These are phyloP conservation scores for Zele albiditarsus DNA, from an alignment of 2,888 invertebrate species.

Conservation along the genomic window DNA sequence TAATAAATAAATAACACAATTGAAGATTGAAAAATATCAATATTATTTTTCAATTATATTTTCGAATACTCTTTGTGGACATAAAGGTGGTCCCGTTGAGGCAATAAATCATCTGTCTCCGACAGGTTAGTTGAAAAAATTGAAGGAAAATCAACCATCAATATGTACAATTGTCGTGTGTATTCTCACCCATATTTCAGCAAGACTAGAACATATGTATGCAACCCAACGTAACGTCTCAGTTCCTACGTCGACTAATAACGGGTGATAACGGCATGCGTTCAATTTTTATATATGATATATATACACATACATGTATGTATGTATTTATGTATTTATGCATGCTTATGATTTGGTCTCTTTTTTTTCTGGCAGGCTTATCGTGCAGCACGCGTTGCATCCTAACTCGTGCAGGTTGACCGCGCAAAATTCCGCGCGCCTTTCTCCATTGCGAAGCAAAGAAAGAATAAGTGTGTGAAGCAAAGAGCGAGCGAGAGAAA, in stretches of 20 bases:
- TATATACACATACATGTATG: not conserved
- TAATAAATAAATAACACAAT: not conserved
- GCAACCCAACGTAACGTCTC: not conserved
- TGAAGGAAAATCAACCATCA: not conserved
- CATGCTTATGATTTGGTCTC: not conserved
- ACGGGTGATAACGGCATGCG: not conserved
- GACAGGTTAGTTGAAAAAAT: constrained; percentile 50
- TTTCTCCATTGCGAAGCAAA: constrained; percentile 8
- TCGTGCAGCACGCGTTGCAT: constrained; percentile 21
- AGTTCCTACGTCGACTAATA: not conserved
- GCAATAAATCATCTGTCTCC: constrained; percentile 45
- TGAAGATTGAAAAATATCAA: not conserved
- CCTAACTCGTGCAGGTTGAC: constrained; percentile 23
- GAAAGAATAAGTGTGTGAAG: constrained; percentile 4
- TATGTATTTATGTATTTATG: not conserved
- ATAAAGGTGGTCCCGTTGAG: constrained; percentile 27
- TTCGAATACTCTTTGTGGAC: constrained; percentile 34
- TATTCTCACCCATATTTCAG: not conserved
- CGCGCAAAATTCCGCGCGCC: constrained; percentile 41
- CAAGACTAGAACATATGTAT: not conserved
- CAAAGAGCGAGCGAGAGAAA: not conserved
- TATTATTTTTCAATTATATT: not conserved
- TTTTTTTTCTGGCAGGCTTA: not conserved
- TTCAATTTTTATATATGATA: constrained; percentile 4
- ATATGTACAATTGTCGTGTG: not conserved